Percentiles rank a stretch among this genome's conserved stretches.
These are phyloP conservation scores for Frankliniella intonsa DNA, from an alignment of 2,888 invertebrate genomes.

Conservation along the genomic window DNA sequence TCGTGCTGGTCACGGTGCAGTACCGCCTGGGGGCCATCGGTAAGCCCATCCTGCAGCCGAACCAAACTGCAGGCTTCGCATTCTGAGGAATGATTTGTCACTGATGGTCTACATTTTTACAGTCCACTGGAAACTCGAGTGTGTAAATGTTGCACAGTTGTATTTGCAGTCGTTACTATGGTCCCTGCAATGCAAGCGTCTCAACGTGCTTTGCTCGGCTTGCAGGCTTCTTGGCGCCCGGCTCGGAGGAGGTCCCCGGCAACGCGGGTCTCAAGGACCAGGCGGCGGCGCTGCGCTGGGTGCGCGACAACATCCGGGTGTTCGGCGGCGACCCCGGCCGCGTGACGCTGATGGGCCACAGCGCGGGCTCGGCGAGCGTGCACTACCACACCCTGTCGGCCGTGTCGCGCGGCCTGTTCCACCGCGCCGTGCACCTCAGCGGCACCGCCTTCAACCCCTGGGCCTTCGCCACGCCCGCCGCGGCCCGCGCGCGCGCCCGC, in stretches of 20 bases:
- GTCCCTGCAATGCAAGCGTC: too few relatives aligned
- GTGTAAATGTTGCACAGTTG: neutral
- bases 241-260: conserved; percentile 49
- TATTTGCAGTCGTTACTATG: too few relatives aligned
- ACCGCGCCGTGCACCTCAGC: conserved; percentile 11
- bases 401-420: conserved; percentile 9
- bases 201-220: neutral
- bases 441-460: neutral
- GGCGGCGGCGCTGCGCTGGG: conserved; percentile 50
- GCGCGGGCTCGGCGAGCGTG: conserved; percentile 50
- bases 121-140: neutral
- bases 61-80: too few relatives aligned
- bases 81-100: too few relatives aligned
- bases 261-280: conserved; percentile 51
- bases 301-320: conserved; percentile 47
- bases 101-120: too few relatives aligned
- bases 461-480: neutral
- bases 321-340: conserved; percentile 52
- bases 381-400: conserved; percentile 52
- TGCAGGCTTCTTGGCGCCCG: conserved; percentile 46
- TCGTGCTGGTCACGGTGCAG: conserved; percentile 9
- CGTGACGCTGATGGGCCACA: conserved; percentile 51
- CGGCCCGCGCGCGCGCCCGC: neutral
- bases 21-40: conserved; percentile 10
- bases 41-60: neutral